Base-by-base conservation (phyloP, 1,140 invertebrate species). In the Vollenhovia emeryi region DNA sequence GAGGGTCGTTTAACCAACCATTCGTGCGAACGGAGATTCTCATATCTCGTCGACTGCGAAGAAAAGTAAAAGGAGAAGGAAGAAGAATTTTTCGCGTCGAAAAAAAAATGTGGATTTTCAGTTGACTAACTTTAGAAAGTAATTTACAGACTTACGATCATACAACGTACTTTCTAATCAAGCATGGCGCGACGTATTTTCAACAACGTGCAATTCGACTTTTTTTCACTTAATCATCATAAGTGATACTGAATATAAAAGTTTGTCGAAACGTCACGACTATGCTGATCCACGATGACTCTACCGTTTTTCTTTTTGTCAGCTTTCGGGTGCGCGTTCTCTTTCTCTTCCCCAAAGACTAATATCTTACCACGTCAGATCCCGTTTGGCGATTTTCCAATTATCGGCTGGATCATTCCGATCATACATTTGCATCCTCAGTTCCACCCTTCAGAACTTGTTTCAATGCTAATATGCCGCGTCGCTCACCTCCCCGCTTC, bases 391-490 rank as follows among this genome's bases (percentile, higher is more conserved):
- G 74, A 43, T 91, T 87, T 91, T 90, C 90, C 91, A 92, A 92
- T 91, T 91, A 90, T 91, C 86, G 85, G 79, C 30, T 59, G 80
- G 84, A 91, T 89, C 89, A 89, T 91, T 78, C 76, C 64, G 50
- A 73, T 86, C 71, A 55, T 73, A 76, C 79, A 89, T 91, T 91
- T 84, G 74, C 85, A 92, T 90, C 69, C 50, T n/a, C 78, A 50
- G 86, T 71, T 50, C 59, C 52, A 57, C 24, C 68, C 52, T 92
- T 90, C 84, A 69, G 52, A 88, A 88, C 78, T 91, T 91, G 85
- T 89, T 91, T 90, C 89, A 88, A 90, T 90, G 79, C 84, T 91
- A 91, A 91, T 90, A 91, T 73, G 76, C 85, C 48, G 52, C 71
- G 45, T 30, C 73, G 69, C 64, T 83, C 82, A 75, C 55, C 30